Conservation (phyloP, 2,113 vertebrate species). For the Rhinopomastus cyanomelas region DNA sequence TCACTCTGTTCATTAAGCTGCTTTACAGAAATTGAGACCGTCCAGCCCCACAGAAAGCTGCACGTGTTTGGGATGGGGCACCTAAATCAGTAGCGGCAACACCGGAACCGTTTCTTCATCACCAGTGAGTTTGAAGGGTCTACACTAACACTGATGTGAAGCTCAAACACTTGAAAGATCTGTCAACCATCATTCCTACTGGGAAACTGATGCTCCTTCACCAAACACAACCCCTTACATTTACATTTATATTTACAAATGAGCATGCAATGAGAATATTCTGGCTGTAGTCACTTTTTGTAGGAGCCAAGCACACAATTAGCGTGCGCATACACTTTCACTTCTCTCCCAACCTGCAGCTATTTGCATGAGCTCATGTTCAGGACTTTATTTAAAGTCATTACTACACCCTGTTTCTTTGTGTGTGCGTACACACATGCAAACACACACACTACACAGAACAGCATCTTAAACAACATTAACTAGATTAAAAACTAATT, state of each 20-base stretch:
- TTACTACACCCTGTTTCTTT: background rate
- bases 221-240: background rate
- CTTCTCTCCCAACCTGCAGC: conserved; percentile 18
- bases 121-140: background rate
- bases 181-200: background rate
- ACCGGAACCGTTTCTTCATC: background rate
- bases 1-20: background rate
- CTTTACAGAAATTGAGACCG: background rate
- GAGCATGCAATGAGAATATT: background rate
- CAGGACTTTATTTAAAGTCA: background rate
- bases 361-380: background rate
- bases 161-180: background rate
- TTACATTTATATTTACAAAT: background rate
- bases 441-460: background rate
- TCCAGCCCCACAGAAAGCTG: background rate
- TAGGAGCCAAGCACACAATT: background rate
- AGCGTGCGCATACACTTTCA: background rate
- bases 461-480: background rate
- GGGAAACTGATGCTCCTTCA: background rate
- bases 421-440: fast-evolving
- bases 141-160: background rate
- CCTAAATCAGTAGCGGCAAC: background rate
- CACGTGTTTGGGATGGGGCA: background rate
- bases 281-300: background rate
- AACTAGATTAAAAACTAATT: background rate